phyloP scores from a whole-genome alignment of 2,113 vertebrate species.

The Apodemus speciosus region DNA sequence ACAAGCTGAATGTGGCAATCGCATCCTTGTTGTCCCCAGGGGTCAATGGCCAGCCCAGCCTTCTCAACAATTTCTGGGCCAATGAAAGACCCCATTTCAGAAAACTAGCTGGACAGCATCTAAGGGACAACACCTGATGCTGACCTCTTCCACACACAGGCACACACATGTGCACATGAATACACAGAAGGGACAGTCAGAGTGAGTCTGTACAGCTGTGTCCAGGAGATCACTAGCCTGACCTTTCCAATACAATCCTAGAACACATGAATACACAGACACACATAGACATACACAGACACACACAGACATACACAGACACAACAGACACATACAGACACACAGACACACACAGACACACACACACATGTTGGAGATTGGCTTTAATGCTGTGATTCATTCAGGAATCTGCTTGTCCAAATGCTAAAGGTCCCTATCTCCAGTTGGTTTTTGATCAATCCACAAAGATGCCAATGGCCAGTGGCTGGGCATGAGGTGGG shows the following conservation, averaged over 20 bases:
- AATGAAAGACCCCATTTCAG: background rate
- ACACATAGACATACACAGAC: background rate
- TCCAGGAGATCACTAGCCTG: background rate
- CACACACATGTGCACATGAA: no score
- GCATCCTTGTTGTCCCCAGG: no score
- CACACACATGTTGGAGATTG: background rate
- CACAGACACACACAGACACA: background rate
- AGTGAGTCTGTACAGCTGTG: background rate
- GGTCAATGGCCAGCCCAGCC: background rate
- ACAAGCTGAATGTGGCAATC: rapidly evolving
- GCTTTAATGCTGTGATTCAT: no score
- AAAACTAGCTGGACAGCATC: background rate
- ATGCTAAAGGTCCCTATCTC: no score
- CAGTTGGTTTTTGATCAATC: no score
- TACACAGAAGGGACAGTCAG: background rate
- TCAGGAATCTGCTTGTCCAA: no score
- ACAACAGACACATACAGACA: no score
- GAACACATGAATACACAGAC: background rate
- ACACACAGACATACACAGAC: background rate
- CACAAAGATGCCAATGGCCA: no score
- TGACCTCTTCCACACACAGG: no score
- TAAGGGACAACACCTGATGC: no score
- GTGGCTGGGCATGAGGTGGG: no score
- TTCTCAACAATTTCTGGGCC: background rate
- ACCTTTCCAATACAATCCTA: background rate